These are phyloP conservation scores for Manduca sexta DNA, from an alignment of 1,140 invertebrate genomes.

Conservation along the genomic window DNA sequence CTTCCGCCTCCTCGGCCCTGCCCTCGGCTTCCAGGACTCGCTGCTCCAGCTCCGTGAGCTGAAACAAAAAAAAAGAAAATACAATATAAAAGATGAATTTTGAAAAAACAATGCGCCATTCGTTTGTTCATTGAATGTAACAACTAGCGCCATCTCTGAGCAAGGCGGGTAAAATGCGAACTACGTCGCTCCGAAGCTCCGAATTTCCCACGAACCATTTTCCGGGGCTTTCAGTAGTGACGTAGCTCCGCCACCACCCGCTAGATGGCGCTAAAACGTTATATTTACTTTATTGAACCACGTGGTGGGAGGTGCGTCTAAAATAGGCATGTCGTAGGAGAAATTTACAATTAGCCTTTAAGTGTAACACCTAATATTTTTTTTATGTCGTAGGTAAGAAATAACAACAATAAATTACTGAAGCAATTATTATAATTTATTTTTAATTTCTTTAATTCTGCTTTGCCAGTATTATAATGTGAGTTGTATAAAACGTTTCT, in stretches of 20 bases:
- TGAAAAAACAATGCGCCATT: background rate
- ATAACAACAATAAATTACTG: too few relatives aligned
- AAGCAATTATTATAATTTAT: too few relatives aligned
- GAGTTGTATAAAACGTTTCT: too few relatives aligned
- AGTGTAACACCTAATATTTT: background rate
- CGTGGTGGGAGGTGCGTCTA: conserved; percentile 30
- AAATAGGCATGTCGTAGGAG: too few relatives aligned
- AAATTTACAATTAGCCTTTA: too few relatives aligned
- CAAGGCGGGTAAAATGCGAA: conserved; percentile 1
- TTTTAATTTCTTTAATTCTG: too few relatives aligned
- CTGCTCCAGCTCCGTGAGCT: conserved; percentile 93
- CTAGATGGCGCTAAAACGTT: conserved; percentile 48
- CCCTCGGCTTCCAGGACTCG: conserved; percentile 92
- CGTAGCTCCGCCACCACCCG: conserved; percentile 38
- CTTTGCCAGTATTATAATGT: too few relatives aligned
- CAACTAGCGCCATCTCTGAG: conserved; percentile 25
- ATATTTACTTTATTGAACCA: conserved; percentile 60
- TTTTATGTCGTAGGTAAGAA: background rate
- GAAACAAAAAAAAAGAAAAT: conserved; percentile 76
- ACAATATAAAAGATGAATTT: background rate
- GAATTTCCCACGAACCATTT: conserved; percentile 20
- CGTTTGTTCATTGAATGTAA: background rate
- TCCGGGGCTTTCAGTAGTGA: background rate
- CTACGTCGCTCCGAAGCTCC: background rate
- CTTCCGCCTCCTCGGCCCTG: conserved; percentile 91